Base-by-base conservation (phyloP, 2,113 vertebrate genomes). In the Saguinus midas region DNA sequence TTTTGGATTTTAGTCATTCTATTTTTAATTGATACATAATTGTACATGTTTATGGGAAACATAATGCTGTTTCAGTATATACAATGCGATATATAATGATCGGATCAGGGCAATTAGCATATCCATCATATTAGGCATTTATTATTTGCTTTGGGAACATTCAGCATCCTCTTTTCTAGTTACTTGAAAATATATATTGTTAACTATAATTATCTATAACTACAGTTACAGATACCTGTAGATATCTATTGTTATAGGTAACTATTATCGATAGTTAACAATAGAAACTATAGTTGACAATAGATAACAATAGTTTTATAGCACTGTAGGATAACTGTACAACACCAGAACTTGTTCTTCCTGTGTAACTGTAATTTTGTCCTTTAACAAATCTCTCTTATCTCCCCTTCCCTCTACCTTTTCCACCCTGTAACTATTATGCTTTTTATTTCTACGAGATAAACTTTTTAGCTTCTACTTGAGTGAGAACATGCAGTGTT, bases 1-100 rank as follows among this genome's bases (percentile, higher is more conserved):
- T 88, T 95, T 96, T 92, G 27, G 23, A 50, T 91, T 43, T 91
- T 88, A 93, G 72, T 58, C 23, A 14, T 86, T 89, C 66, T 43
- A 25, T 40, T n/a, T 68, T 68, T 35, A 68, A 68, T 68, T 68
- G 66, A 68, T 18, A n/a, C 16, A 68, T n/a, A 68, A 68, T 68
- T 68, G 13, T 68, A 68, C 66, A 68, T 68, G 18, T 68, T n/a
- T 68, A 68, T 68, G 17, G 16, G 66, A 64, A 35, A n/a, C 29
- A 6, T 68, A 68, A 35, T 68, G 66, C 13, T 68, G 66, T 68
- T 35, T 68, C 32, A 68, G 16, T 68, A n/a, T 16, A 68, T n/a
- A 68, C 66, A 68, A 32, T n/a, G 61, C 29, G 61, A 29, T 64
- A 68, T 68, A 35, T 35, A 68, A 32, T 68, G 32, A 68, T n/a